phyloP scores from a whole-genome alignment of 2,888 invertebrate species.

The Drosophila borealis region DNA sequence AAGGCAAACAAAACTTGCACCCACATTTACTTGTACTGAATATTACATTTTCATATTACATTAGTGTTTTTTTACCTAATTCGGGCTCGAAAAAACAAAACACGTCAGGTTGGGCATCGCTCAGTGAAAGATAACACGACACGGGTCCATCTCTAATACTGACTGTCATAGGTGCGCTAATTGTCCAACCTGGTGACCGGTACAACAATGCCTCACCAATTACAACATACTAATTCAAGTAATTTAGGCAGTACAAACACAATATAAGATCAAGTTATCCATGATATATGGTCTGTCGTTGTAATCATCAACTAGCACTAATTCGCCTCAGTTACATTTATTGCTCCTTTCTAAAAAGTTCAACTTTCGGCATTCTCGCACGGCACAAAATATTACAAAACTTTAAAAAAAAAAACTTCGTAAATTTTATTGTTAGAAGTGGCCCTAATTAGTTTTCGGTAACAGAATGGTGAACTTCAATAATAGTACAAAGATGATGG shows the following conservation, averaged over 20 bases:
- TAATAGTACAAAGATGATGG: slow-evolving; percentile 45
- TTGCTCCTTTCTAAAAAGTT: slow-evolving; percentile 11
- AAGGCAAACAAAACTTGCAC: no score
- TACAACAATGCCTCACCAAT: background rate
- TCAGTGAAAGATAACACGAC: background rate
- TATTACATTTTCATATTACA: background rate
- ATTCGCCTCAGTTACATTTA: slow-evolving; percentile 15
- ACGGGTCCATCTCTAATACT: background rate
- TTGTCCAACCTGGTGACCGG: slow-evolving; percentile 27
- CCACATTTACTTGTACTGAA: no score
- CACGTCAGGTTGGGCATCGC: background rate
- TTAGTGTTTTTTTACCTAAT: background rate
- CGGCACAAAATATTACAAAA: slow-evolving; percentile 1
- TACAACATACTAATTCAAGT: slow-evolving; percentile 7
- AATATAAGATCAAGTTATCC: slow-evolving; percentile 30
- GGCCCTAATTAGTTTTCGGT: background rate
- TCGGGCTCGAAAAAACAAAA: background rate
- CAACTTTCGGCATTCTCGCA: slow-evolving; percentile 20
- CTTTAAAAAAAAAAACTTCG: background rate
- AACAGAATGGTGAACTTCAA: slow-evolving; percentile 49
- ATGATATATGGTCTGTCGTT: background rate
- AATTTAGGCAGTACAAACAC: background rate
- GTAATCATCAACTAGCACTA: background rate
- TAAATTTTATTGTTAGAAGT: slow-evolving; percentile 27
- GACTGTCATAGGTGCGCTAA: slow-evolving; percentile 39